Evolutionary conservation across 2,113 vertebrate species (phyloP).

Genomic region (Actinemys pallida): DNA sequence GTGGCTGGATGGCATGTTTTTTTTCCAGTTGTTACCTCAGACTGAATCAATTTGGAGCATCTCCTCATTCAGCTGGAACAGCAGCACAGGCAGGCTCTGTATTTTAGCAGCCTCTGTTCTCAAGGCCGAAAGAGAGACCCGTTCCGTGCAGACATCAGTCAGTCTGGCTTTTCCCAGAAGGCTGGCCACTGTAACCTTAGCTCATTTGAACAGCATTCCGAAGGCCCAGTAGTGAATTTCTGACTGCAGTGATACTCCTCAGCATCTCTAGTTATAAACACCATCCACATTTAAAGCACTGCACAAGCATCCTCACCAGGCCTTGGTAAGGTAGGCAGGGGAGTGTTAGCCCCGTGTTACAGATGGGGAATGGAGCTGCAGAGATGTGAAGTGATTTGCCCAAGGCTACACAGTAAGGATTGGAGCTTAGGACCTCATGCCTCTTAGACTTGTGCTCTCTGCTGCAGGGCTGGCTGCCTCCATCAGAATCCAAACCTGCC

Average conservation of each 20-base stretch:
- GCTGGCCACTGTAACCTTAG: background rate
- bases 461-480: background rate
- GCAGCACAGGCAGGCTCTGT: background rate
- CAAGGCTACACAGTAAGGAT: background rate
- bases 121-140: background rate
- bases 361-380: background rate
- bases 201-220: background rate
- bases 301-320: background rate
- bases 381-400: background rate
- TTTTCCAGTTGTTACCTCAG: background rate
- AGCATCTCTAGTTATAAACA: background rate
- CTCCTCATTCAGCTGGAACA: background rate
- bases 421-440: background rate
- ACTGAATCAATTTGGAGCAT: constrained; percentile 32
- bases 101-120: background rate
- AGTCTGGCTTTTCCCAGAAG: constrained; percentile 7
- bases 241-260: background rate
- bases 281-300: background rate
- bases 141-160: background rate
- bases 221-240: background rate
- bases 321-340: background rate
- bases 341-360: background rate
- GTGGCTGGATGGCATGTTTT: constrained; percentile 30
- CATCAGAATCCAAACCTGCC: background rate
- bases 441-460: background rate